Conservation (phyloP, 2,888 invertebrate genomes). For the Drosophila infuscata region DNA sequence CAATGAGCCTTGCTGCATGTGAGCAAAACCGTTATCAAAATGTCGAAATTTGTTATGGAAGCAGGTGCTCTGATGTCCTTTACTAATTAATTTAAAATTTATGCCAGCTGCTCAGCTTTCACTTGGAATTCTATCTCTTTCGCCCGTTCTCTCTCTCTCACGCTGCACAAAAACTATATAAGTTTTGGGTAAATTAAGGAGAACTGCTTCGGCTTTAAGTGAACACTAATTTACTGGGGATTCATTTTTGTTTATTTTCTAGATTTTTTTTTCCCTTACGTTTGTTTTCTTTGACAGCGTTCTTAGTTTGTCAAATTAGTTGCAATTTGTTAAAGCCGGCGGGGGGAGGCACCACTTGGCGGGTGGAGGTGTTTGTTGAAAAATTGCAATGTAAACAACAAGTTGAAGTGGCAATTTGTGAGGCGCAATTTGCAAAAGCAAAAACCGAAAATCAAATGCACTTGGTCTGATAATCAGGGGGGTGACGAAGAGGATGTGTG, state of each 20-base stretch:
- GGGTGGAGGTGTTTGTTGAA: constrained; percentile 42
- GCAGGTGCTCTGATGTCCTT: background rate
- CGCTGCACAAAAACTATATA: background rate
- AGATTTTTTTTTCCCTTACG: background rate
- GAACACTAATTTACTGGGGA: constrained; percentile 10
- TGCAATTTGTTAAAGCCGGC: constrained; percentile 67
- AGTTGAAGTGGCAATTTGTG: constrained; percentile 62
- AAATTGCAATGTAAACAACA: constrained; percentile 74
- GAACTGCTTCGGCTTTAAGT: background rate
- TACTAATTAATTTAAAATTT: background rate
- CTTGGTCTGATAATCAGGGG: constrained; percentile 48
- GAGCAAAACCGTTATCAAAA: background rate
- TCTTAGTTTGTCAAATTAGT: constrained; percentile 63
- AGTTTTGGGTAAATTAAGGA: background rate
- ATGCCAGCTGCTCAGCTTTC: background rate
- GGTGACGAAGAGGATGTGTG: background rate
- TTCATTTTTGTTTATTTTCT: background rate
- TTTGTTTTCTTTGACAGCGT: background rate
- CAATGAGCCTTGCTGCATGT: background rate
- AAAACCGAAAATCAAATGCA: constrained; percentile 62
- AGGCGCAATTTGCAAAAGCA: constrained; percentile 36
- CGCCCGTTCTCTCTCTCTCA: background rate
- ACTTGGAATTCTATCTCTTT: background rate
- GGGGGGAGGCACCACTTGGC: too few relatives aligned
- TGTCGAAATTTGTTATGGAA: background rate